Conservation (phyloP, 2,797 vertebrate species). For the Amblyraja radiata region DNA sequence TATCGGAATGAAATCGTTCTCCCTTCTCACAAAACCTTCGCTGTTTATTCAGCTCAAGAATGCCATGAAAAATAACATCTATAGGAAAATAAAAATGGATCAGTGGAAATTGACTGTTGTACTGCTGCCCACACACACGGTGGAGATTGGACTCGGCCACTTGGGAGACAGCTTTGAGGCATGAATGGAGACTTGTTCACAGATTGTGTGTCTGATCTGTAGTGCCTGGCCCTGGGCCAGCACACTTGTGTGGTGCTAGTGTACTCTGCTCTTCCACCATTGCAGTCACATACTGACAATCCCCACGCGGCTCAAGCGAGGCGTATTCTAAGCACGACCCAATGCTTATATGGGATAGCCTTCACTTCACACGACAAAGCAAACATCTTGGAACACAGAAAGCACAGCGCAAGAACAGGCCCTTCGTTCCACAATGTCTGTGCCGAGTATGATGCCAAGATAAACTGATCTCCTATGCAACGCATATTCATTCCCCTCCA, state of each 20-base stretch:
- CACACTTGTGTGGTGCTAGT: not conserved
- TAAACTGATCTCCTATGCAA: too few relatives aligned
- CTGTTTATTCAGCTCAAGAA: not conserved
- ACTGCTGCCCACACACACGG: not conserved
- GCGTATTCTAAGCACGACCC: not conserved
- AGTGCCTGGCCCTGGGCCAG: not conserved
- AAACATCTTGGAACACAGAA: too few relatives aligned
- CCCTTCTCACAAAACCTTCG: not conserved
- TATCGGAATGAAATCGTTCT: not conserved
- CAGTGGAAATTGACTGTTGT: not conserved
- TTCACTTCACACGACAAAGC: not conserved
- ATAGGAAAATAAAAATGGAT: not conserved
- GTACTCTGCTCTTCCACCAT: not conserved
- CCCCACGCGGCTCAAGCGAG: not conserved
- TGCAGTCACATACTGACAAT: not conserved
- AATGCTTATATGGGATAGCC: not conserved
- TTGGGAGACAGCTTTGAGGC: not conserved
- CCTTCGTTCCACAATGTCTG: too few relatives aligned
- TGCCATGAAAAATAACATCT: not conserved
- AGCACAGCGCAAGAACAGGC: too few relatives aligned
- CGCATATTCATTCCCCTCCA: too few relatives aligned
- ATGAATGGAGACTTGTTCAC: slow-evolving; percentile 19
- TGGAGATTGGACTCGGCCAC: not conserved
- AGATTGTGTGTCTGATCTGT: slow-evolving; percentile 7
- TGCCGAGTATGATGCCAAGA: too few relatives aligned